Evolutionary conservation across 1,140 invertebrate genomes (phyloP).

Genomic region (Cylas formicarius): DNA sequence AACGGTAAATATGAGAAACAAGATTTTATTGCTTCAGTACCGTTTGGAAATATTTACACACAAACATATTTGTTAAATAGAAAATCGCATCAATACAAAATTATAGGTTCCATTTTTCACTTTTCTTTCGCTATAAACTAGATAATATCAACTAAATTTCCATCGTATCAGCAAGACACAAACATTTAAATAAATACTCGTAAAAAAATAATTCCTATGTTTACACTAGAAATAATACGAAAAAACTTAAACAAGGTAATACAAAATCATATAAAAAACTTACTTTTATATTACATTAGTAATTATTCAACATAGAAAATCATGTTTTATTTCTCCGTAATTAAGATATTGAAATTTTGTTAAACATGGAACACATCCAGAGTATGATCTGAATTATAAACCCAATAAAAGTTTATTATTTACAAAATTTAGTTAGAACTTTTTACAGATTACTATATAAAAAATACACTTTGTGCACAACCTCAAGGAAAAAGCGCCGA

Average conservation of each 20-base stretch:
- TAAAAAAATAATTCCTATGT: constrained; percentile 18
- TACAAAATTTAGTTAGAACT: neutral
- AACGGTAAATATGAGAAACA: constrained; percentile 23
- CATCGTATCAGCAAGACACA: constrained; percentile 6
- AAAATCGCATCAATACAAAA: constrained; percentile 31
- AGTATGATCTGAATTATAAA: neutral
- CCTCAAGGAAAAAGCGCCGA: constrained; percentile 14
- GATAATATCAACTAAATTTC: constrained; percentile 22
- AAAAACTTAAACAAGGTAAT: neutral
- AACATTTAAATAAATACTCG: constrained; percentile 25
- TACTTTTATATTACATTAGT: neutral
- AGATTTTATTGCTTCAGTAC: constrained; percentile 33
- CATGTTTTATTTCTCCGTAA: constrained; percentile 4
- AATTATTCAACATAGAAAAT: neutral
- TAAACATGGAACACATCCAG: constrained; percentile 1
- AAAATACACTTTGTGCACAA: constrained; percentile 27
- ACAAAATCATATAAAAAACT: constrained; percentile 4
- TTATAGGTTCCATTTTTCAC: constrained; percentile 12
- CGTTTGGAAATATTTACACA: constrained; percentile 28
- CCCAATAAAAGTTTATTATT: neutral
- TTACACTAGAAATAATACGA: neutral
- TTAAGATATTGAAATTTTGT: constrained; percentile 12
- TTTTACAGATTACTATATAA: constrained; percentile 15
- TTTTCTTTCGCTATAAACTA: too few species aligned
- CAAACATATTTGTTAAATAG: constrained; percentile 31